Base-by-base conservation (phyloP, 2,888 invertebrate genomes). In the Coelopa pilipes region DNA sequence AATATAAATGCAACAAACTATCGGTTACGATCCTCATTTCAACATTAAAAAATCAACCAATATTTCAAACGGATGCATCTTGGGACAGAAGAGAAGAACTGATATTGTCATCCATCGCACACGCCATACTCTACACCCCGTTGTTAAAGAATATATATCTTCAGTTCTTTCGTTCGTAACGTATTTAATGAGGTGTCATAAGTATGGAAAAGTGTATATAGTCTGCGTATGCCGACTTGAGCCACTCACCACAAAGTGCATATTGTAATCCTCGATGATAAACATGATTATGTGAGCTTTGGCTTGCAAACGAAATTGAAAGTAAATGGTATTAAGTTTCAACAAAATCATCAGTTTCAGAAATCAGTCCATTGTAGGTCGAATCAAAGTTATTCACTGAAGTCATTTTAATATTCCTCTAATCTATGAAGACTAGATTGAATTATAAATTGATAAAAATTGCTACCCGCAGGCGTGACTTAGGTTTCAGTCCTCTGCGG, bases 391-490 rank as follows among this genome's bases (percentile, higher is more conserved):
- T 76, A 79, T 70, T 72, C 57, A 45, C 50, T 70, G 69, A 69
- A 72, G 74, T 73, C 72, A 71, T 65, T 65, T 57, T 68, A 46
- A 66, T 57, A 55, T 47, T 53, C 71, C 63, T 34, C 49, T 68
- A 60, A 74, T 60, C 55, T 53, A 74, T 62, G 70, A 74, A 74
- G 79, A 78, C 81, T 82, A 82, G 82, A 86, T 86, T 86, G 82
- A 85, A 85, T 86, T 86, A 86, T 86, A 85, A 86, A 85, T 86
- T 86, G 85, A 85, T 86, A 86, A 86, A 86, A 84, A 84, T 85
- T 81, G 84, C 84, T 83, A 84, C 86, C 86, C 86, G 86, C 85
- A 86, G 86, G 85, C 84, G 76, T 83, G 86, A 84, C 84, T 86
- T 85, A 82, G 84, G 82, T 86, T 86, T 85, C 86, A 79, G 75